phyloP scores from a whole-genome alignment of 2,797 vertebrate species.

The Gallinago stenura region DNA sequence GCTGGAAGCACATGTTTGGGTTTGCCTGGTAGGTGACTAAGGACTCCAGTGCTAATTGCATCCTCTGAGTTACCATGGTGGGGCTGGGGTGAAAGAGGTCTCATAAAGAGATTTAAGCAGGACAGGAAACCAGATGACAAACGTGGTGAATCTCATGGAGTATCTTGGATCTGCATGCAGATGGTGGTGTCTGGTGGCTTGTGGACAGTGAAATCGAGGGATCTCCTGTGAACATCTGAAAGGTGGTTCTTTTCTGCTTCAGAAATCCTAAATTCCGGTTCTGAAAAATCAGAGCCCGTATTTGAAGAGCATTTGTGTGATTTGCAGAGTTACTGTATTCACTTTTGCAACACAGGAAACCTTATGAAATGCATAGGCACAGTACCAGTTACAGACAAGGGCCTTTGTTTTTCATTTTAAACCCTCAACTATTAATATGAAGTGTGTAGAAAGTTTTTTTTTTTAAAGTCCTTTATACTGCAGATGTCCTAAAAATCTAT shows the following conservation, averaged over 20 bases:
- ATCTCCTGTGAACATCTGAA: background rate
- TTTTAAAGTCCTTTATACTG: background rate
- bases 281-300: background rate
- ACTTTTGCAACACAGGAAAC: background rate
- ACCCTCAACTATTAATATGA: background rate
- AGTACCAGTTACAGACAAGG: background rate
- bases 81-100: background rate
- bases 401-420: background rate
- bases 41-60: background rate
- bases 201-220: background rate
- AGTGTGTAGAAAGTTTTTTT: background rate
- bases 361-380: background rate
- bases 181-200: background rate
- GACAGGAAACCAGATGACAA: background rate
- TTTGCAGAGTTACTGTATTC: background rate
- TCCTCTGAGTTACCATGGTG: background rate
- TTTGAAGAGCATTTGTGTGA: background rate
- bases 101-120: background rate
- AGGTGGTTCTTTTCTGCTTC: background rate
- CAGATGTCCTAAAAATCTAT: background rate
- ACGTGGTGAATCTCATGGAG: background rate
- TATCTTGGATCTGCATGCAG: background rate
- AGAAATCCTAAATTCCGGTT: background rate
- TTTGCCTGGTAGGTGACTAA: slow-evolving; percentile 7
- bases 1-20: slow-evolving; percentile 33